These are phyloP conservation scores for Nanorana parkeri DNA, from an alignment of 2,113 vertebrate species.

Conservation along the genomic window DNA sequence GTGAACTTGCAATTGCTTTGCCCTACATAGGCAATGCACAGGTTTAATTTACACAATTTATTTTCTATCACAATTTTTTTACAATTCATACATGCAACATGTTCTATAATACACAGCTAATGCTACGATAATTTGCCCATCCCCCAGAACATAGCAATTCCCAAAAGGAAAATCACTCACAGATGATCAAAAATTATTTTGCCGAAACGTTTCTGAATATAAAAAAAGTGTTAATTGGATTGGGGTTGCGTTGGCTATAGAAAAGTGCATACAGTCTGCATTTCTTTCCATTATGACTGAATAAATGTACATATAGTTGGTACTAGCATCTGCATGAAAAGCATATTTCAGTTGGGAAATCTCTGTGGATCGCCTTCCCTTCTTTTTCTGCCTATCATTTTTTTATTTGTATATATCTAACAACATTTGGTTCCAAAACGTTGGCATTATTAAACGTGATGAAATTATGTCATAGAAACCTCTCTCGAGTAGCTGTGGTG, in stretches of 20 bases:
- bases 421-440: too few relatives aligned
- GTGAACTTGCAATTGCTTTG: too few relatives aligned
- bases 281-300: neutral
- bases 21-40: too few relatives aligned
- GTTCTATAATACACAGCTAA: constrained; percentile 17
- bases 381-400: too few relatives aligned
- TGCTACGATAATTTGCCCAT: neutral
- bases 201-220: constrained; percentile 24
- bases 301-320: neutral
- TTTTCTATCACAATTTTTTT: neutral
- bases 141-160: neutral
- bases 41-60: neutral
- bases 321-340: too few relatives aligned
- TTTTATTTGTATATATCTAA: too few relatives aligned
- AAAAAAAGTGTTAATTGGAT: neutral
- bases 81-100: neutral
- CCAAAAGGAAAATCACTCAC: constrained; percentile 24
- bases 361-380: too few relatives aligned
- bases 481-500: too few relatives aligned
- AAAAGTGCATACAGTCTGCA: neutral
- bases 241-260: constrained; percentile 14
- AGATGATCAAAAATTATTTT: constrained; percentile 20
- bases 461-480: too few relatives aligned
- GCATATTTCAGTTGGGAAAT: too few relatives aligned
- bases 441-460: too few relatives aligned